Evolutionary conservation across 2,888 invertebrate genomes (phyloP), one percentile per base, ranked within the genome.

Genomic region (Onthophagus sagittarius): DNA sequence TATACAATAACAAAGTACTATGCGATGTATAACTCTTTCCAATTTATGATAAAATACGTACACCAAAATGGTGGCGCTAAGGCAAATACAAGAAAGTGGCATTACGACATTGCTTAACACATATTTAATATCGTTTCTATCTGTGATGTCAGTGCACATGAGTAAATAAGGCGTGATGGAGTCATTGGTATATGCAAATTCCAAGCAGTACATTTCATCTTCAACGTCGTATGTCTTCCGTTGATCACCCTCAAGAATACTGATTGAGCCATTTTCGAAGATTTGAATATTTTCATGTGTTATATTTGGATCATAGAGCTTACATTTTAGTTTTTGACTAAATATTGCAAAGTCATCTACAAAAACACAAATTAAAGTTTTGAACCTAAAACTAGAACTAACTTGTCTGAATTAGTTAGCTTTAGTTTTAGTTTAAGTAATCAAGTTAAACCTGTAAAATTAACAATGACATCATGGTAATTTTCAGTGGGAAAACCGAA

Each of bases 261-360:
- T 32, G 69, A 79, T 76, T 7, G 70, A 70, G 7, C 78, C 78
- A 14, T 76, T 74, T 72, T 75, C 75, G 33, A 78, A 72, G 14
- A 78, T 70, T 62, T 72, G 71, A 70, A 76, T 78, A 11, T 76
- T 67, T 62, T 71, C 75, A 11, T n/a, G 15, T 13, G 62, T 31
- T 15, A 63, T 72, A n/a, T 74, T 70, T 6, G 76, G 71, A 32
- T 63, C 62, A 65, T 77, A 77, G 2, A 74, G 67, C 15, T 70
- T 70, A 6, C 72, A 72, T 11, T 72, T 15, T 33, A 63, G 62
- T 23, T 65, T 70, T 5, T 75, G 74, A 62, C 74, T 75, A 15
- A 76, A 71, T 13, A 78, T 23, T 9, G 73, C 75, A 13, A 77
- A 76, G 5, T 63, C 63, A 71, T 74, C 78, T 78, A n/a, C n/a